Evolutionary conservation across 2,888 invertebrate species (phyloP).

Genomic region (Cataglyphis cursor): DNA sequence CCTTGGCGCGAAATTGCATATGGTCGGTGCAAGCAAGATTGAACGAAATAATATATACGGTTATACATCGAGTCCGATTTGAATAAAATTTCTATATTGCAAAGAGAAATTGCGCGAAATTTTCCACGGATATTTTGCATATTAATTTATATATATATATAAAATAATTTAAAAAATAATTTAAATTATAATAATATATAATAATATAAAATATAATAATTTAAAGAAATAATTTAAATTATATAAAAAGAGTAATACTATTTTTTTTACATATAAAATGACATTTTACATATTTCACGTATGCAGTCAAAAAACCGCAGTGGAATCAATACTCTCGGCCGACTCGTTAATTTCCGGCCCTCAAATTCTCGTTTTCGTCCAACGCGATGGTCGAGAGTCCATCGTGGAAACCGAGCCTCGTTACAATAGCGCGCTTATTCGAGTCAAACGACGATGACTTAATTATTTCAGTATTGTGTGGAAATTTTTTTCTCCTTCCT

Average conservation of each 20-base stretch:
- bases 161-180: no score
- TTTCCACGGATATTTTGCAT: background rate
- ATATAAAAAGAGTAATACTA: background rate
- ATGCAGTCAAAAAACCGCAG: background rate
- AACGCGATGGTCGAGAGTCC: background rate
- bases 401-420: constrained; percentile 1
- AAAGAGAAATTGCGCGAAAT: background rate
- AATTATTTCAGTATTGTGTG: constrained; percentile 49
- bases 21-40: background rate
- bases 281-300: background rate
- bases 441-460: constrained; percentile 53
- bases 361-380: constrained; percentile 10
- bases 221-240: constrained; percentile 1
- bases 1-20: background rate
- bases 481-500: constrained; percentile 10
- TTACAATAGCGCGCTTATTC: constrained; percentile 14
- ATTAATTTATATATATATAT: background rate
- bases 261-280: background rate
- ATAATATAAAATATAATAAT: no score
- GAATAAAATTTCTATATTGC: constrained; percentile 6
- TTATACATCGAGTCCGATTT: background rate
- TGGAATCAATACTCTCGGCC: constrained; percentile 11
- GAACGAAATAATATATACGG: background rate
- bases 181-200: no score
- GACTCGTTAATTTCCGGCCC: constrained; percentile 11